These are phyloP conservation scores for Aldabrachelys gigantea DNA, from an alignment of 2,113 vertebrate genomes.

Conservation along the genomic window DNA sequence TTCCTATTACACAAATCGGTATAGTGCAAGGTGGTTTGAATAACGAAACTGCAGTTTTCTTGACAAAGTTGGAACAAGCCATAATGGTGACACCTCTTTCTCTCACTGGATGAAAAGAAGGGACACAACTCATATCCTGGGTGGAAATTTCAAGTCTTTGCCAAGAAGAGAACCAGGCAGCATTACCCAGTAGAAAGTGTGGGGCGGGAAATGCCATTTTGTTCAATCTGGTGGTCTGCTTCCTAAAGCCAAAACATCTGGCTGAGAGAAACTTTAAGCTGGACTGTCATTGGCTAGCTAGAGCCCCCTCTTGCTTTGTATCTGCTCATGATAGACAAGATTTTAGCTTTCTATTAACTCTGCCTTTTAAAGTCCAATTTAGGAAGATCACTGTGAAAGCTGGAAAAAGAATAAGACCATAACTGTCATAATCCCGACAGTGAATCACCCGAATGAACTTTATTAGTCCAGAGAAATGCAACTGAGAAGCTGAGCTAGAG, in stretches of 20 bases:
- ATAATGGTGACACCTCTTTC: background rate
- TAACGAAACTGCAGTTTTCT: background rate
- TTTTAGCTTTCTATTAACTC: background rate
- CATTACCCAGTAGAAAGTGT: background rate
- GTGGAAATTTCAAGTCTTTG: background rate
- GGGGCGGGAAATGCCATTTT: accelerated
- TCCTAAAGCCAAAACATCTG: accelerated
- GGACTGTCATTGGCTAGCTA: accelerated
- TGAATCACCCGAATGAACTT: background rate
- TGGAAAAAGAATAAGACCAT: background rate
- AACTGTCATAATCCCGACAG: background rate
- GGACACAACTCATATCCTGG: background rate
- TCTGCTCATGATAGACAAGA: too few species aligned
- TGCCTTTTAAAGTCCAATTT: background rate
- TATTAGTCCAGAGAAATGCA: accelerated
- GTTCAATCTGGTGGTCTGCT: background rate
- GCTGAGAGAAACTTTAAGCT: background rate
- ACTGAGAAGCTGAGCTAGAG: background rate
- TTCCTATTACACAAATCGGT: background rate
- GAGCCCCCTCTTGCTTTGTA: background rate
- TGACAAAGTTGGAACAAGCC: background rate
- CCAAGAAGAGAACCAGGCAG: background rate
- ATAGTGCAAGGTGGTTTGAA: background rate
- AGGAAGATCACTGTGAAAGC: background rate
- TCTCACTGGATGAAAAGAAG: background rate